These are phyloP conservation scores for Eublepharis macularius DNA, from an alignment of 2,113 vertebrate genomes.

Conservation along the genomic window DNA sequence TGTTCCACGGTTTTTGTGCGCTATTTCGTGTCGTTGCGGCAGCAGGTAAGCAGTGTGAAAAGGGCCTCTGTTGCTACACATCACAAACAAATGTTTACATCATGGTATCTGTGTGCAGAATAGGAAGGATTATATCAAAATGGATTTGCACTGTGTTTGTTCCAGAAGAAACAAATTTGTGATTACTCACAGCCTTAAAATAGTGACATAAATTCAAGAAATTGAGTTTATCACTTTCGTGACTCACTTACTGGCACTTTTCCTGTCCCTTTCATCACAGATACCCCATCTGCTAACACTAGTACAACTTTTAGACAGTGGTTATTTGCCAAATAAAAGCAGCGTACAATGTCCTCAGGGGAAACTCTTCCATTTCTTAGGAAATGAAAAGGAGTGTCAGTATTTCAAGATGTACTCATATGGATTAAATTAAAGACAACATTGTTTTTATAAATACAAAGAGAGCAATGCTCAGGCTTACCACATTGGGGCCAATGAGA, in stretches of 20 bases:
- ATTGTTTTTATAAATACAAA: not conserved
- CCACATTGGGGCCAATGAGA: no score
- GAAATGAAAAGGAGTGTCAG: not conserved
- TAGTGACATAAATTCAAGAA: not conserved
- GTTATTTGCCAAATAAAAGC: not conserved
- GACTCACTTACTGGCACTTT: not conserved
- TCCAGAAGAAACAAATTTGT: not conserved
- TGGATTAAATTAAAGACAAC: not conserved
- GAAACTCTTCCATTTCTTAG: not conserved
- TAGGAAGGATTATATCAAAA: not conserved
- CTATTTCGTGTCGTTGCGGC: no score
- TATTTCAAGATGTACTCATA: not conserved
- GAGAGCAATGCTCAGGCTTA: not conserved
- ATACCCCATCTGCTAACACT: not conserved
- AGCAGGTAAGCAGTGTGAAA: no score
- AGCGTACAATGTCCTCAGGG: not conserved
- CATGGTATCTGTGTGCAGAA: not conserved
- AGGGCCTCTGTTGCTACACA: not conserved
- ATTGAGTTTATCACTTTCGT: not conserved
- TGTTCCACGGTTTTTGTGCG: no score
- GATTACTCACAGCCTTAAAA: fast-evolving
- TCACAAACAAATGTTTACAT: not conserved
- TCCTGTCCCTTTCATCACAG: not conserved
- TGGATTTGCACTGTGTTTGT: not conserved
- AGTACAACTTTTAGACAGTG: not conserved